Base-by-base conservation (phyloP, 2,797 vertebrate species). In the Manis crassicaudata region DNA sequence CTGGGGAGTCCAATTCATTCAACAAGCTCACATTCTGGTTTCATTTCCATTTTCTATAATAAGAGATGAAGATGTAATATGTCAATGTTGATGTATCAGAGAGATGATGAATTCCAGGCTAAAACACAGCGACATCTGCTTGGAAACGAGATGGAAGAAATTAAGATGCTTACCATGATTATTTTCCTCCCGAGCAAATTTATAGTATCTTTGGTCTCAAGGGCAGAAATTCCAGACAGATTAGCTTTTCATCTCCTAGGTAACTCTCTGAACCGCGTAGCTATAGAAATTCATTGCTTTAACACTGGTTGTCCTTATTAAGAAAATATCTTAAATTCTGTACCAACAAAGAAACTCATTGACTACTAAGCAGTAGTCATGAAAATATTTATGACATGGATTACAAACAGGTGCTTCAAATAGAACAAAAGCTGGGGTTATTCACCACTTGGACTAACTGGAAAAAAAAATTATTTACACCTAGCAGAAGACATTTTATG, bases 211-310 rank as follows among this genome's bases (percentile, higher is more conserved):
- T 88, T 95, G 97, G 96, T 97, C 96, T 97, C 97, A 97, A 97
- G 97, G 96, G 96, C 96, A 97, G 97, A 94, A 97, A 97, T 97
- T 97, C 97, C 97, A 97, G 95, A 97, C 96, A 97, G 97, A 97
- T 97, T 97, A 97, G 97, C 96, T 97, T 97, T 90, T 96, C 96
- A 97, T 97, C 97, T 97, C 97, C 97, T 95, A 97, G 97, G 97
- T 97, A 97, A 97, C 97, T 97, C 95, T 97, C 97, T 90, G 97
- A 97, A 97, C 92, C 93, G 84, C 95, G 92, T 88, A 96, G 97
- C 95, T 97, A 95, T 96, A 97, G 97, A 97, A 97, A 97, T 96
- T 96, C 97, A 97, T 97, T 96, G 96, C 97, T 96, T 96, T 97
- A 97, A 97, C 96, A 94, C 95, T 97, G 95, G 97, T 97, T 96